Percentiles rank a stretch among this genome's conserved stretches.
Evolutionary conservation across 2,113 vertebrate genomes (phyloP).

Genomic region (Lasiurus cinereus): DNA sequence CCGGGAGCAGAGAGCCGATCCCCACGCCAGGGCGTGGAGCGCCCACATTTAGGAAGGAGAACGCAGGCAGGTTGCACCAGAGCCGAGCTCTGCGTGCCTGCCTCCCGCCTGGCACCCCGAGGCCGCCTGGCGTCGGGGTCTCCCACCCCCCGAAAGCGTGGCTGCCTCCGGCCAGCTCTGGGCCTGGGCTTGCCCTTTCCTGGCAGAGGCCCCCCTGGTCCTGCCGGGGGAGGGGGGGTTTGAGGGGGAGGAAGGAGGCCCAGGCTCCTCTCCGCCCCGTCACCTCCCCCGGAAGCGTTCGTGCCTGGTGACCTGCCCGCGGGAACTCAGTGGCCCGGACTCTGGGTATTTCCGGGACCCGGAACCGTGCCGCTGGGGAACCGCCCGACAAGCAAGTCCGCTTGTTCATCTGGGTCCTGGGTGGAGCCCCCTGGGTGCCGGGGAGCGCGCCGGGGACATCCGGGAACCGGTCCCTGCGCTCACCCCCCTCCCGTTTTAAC

Average conservation of each 20-base stretch:
- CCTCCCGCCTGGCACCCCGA: neutral
- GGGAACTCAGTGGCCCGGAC: neutral
- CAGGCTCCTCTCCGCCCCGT: neutral
- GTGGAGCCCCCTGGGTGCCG: rapidly evolving
- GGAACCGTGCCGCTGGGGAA: neutral
- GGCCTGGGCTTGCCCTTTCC: neutral
- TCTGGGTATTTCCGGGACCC: neutral
- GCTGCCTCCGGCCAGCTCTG: neutral
- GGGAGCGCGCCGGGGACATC: rapidly evolving
- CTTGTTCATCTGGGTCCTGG: neutral
- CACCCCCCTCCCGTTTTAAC: neutral
- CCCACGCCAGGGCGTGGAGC: neutral
- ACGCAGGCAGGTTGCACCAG: neutral
- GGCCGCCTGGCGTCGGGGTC: neutral
- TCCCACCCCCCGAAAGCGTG: neutral
- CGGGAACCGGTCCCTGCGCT: neutral
- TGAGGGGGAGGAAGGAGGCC: neutral
- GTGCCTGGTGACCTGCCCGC: neutral
- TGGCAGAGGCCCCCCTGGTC: neutral
- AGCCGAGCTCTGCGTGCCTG: neutral
- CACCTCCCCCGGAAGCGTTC: neutral
- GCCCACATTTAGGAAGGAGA: neutral
- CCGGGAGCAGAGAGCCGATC: neutral
- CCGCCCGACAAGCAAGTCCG: rapidly evolving
- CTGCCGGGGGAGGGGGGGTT: neutral